These are phyloP conservation scores for Scleropages formosus DNA, from an alignment of 2,797 vertebrate genomes.

Conservation along the genomic window DNA sequence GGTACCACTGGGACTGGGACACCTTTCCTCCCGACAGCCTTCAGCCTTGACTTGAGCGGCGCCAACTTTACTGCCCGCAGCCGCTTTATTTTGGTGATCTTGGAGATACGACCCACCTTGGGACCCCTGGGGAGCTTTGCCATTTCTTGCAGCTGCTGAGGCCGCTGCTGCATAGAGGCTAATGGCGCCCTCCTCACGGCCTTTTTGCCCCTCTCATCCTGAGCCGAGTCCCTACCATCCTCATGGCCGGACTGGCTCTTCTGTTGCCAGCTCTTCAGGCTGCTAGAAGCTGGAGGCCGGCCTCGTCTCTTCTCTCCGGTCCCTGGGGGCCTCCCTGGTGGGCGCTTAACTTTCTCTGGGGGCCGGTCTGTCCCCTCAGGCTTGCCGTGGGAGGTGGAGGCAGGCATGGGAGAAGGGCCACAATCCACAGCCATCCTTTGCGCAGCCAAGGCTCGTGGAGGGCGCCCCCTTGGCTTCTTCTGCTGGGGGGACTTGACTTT, in stretches of 20 bases:
- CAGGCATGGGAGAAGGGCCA: slow-evolving; percentile 69
- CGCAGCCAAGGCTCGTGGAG: slow-evolving; percentile 80
- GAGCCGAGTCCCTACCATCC: slow-evolving; percentile 64
- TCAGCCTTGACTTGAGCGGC: slow-evolving; percentile 89
- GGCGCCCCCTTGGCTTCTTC: slow-evolving; percentile 93
- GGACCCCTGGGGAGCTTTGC: slow-evolving; percentile 48
- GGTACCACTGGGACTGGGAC: slow-evolving; percentile 75
- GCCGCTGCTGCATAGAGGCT: slow-evolving; percentile 60
- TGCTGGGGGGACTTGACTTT: slow-evolving; percentile 75
- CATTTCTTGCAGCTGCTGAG: slow-evolving; percentile 69
- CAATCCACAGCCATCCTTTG: slow-evolving; percentile 73
- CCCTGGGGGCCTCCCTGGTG: slow-evolving; percentile 80
- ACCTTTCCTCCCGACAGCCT: slow-evolving; percentile 74
- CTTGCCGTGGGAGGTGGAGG: slow-evolving; percentile 71
- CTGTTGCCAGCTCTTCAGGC: slow-evolving; percentile 62
- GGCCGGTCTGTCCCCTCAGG: slow-evolving; percentile 70
- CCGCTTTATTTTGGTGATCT: slow-evolving; percentile 86
- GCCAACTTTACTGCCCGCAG: slow-evolving; percentile 84
- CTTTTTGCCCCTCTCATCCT: slow-evolving; percentile 78
- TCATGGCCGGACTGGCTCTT: slow-evolving; percentile 64
- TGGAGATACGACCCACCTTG: slow-evolving; percentile 66
- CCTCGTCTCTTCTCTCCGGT: slow-evolving; percentile 88
- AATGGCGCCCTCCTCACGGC: slow-evolving; percentile 78
- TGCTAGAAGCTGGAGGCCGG: slow-evolving; percentile 78
- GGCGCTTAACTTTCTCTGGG: slow-evolving; percentile 83